phyloP scores from a whole-genome alignment of 1,140 invertebrate species.

The Philotrypesis tridentata region DNA sequence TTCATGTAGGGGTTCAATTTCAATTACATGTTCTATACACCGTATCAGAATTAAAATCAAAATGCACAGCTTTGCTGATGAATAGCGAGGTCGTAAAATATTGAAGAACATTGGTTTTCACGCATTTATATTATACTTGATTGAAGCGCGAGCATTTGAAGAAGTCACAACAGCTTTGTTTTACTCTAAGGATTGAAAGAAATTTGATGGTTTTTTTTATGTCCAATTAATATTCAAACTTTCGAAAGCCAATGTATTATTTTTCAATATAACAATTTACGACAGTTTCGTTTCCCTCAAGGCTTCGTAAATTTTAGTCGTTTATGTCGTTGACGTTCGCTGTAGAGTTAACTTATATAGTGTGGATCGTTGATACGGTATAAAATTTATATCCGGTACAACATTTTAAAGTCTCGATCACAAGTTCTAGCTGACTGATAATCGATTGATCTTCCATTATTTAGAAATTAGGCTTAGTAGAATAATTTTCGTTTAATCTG shows the following conservation, averaged over 20 bases:
- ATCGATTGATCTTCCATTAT: conserved; percentile 18
- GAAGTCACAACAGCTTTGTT: too few relatives aligned
- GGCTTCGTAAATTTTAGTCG: background rate
- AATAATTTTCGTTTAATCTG: too few relatives aligned
- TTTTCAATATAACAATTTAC: background rate
- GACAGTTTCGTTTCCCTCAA: background rate
- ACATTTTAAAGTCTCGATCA: conserved; percentile 11
- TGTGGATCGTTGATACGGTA: background rate
- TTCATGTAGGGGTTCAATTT: background rate
- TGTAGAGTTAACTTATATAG: conserved; percentile 10
- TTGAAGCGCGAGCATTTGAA: too few relatives aligned
- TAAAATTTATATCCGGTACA: conserved; percentile 4
- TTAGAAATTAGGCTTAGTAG: background rate
- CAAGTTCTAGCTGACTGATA: background rate
- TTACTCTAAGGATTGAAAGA: too few relatives aligned
- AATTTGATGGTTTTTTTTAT: too few relatives aligned
- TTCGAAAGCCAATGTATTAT: too few relatives aligned
- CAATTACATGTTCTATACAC: background rate
- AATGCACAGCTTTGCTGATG: background rate
- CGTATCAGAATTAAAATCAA: background rate
- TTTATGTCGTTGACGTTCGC: conserved; percentile 31
- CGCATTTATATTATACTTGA: background rate
- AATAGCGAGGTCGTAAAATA: background rate
- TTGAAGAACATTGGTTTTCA: background rate
- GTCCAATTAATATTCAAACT: too few relatives aligned